Conservation (phyloP, 35 echinoderm and acorn worm species). For the Ophioderma brevispina region DNA sequence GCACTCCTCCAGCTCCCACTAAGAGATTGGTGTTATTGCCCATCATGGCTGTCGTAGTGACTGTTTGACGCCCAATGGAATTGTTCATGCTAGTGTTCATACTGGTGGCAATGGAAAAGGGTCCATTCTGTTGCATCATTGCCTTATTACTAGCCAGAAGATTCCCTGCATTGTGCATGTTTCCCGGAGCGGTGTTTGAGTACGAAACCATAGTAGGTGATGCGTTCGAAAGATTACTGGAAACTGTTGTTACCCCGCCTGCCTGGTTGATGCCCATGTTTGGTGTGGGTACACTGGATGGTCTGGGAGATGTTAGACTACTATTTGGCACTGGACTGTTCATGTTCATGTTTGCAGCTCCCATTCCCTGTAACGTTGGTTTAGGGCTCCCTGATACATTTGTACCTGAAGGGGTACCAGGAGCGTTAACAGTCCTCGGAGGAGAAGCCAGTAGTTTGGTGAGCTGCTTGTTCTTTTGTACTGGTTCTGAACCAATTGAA, state of each 20-base stretch:
- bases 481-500: slow-evolving; percentile 54
- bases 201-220: background rate
- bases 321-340: slow-evolving; percentile 49
- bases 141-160: background rate
- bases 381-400: slow-evolving; percentile 50
- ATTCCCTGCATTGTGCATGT: background rate
- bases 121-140: background rate
- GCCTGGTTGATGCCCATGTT: background rate
- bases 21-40: background rate
- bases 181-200: background rate
- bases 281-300: background rate
- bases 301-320: slow-evolving; percentile 21
- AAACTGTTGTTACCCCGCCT: background rate
- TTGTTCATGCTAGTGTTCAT: slow-evolving; percentile 1
- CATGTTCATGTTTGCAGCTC: slow-evolving; percentile 7
- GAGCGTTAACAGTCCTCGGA: slow-evolving; percentile 48
- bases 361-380: slow-evolving; percentile 66
- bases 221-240: slow-evolving; percentile 1
- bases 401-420: slow-evolving; percentile 12
- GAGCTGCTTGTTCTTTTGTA: slow-evolving; percentile 94
- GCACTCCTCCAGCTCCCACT: background rate
- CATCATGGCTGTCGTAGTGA: background rate
- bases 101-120: background rate
- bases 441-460: slow-evolving; percentile 83
- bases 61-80: background rate